These are phyloP conservation scores for Bubo bubo DNA, from an alignment of 2,113 vertebrate species.

Conservation along the genomic window DNA sequence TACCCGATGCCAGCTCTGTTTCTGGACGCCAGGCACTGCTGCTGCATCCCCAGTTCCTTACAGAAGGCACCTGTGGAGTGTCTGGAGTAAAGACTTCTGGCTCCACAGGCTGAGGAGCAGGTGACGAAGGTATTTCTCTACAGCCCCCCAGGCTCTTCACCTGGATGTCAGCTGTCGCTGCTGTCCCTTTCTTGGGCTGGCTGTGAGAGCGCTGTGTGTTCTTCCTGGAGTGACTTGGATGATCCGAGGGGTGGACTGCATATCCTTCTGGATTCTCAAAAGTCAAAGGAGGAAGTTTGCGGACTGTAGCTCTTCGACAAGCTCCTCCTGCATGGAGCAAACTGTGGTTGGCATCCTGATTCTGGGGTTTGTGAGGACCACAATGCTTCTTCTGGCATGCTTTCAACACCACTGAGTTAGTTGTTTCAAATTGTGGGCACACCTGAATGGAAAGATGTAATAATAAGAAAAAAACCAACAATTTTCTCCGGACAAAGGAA, in stretches of 20 bases:
- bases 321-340: neutral
- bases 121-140: neutral
- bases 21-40: neutral
- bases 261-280: constrained; percentile 66
- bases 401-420: neutral
- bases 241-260: fast-evolving
- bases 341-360: neutral
- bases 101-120: neutral
- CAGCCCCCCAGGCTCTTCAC: neutral
- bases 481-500: neutral
- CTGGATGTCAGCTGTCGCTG: neutral
- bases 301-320: constrained; percentile 60
- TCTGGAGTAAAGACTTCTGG: constrained; percentile 9
- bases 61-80: constrained; percentile 45
- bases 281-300: constrained; percentile 78
- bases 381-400: neutral
- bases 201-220: neutral
- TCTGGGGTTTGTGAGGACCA: neutral
- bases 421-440: constrained; percentile 83
- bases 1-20: neutral
- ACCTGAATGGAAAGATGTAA: constrained; percentile 72
- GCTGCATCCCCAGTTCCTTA: neutral
- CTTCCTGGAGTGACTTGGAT: fast-evolving
- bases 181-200: neutral
- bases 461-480: neutral